Evolutionary conservation across 2,888 invertebrate genomes (phyloP).

Genomic region (Schizotus pectinicornis): DNA sequence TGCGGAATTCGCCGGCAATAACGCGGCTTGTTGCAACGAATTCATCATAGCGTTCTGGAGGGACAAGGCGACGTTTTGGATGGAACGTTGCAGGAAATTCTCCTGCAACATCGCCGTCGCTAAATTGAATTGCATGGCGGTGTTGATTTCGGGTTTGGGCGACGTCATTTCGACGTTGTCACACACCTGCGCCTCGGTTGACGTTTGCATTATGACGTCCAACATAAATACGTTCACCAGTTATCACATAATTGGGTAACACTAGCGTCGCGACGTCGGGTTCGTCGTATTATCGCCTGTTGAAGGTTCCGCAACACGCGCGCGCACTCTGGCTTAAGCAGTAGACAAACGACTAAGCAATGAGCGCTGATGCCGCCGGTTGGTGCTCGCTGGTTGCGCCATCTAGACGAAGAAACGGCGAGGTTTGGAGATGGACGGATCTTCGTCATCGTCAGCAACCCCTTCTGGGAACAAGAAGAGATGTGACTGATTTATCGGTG

Average conservation of each 20-base stretch:
- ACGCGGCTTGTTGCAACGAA: slow-evolving; percentile 82
- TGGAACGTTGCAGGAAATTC: slow-evolving; percentile 64
- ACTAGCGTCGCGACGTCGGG: slow-evolving; percentile 15
- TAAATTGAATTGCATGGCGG: slow-evolving; percentile 48
- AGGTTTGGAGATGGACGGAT: background rate
- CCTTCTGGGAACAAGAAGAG: slow-evolving; percentile 16
- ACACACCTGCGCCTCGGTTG: slow-evolving; percentile 23
- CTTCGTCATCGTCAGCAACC: background rate
- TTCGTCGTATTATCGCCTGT: slow-evolving; percentile 35
- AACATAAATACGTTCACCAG: slow-evolving; percentile 1
- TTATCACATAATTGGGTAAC: slow-evolving; percentile 5
- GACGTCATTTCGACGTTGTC: slow-evolving; percentile 32
- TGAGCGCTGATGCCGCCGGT: slow-evolving; percentile 47
- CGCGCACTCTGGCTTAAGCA: slow-evolving; percentile 66
- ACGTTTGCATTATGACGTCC: slow-evolving; percentile 30
- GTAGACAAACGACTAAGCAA: slow-evolving; percentile 61
- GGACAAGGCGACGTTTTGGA: slow-evolving; percentile 79
- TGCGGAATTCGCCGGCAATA: slow-evolving; percentile 81
- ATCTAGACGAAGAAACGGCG: slow-evolving; percentile 40
- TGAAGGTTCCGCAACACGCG: slow-evolving; percentile 55
- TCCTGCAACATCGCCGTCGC: slow-evolving; percentile 68
- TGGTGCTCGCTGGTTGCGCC: slow-evolving; percentile 55
- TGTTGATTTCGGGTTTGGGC: slow-evolving; percentile 36
- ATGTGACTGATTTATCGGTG: slow-evolving; percentile 24
- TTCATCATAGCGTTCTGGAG: slow-evolving; percentile 86